These are phyloP conservation scores for Misgurnus anguillicaudatus DNA, from an alignment of 2,113 vertebrate species.

Conservation along the genomic window DNA sequence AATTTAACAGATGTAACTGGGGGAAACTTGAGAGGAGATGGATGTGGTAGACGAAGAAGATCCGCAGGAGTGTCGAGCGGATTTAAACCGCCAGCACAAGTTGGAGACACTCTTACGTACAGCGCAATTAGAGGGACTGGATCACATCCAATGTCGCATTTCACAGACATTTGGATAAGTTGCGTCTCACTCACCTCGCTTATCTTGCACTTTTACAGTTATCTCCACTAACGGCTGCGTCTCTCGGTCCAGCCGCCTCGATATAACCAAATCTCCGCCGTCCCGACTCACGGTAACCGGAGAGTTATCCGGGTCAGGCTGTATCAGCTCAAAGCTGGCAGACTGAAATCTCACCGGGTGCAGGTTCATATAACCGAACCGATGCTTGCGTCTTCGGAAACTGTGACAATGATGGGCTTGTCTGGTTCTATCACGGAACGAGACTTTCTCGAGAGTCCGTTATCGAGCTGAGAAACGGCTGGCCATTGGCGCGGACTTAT, in stretches of 20 bases:
- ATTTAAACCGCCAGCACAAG: neutral
- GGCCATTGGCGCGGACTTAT: slow-evolving; percentile 76
- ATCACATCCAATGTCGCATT: neutral
- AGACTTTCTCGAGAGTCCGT: slow-evolving; percentile 59
- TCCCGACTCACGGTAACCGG: slow-evolving; percentile 79
- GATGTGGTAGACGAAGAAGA: neutral
- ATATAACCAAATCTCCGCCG: slow-evolving; percentile 80
- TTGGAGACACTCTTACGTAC: slow-evolving; percentile 1
- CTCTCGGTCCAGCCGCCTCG: slow-evolving; percentile 80
- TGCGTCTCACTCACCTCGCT: slow-evolving; percentile 70
- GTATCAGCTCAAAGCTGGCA: slow-evolving; percentile 77
- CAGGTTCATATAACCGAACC: slow-evolving; percentile 79
- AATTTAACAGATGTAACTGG: slow-evolving; percentile 13
- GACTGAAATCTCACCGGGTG: slow-evolving; percentile 73
- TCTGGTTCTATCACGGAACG: slow-evolving; percentile 68
- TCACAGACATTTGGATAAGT: slow-evolving; percentile 2
- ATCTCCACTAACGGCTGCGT: slow-evolving; percentile 76
- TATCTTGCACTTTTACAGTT: slow-evolving; percentile 80
- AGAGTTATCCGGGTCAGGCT: slow-evolving; percentile 73
- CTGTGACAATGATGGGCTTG: slow-evolving; percentile 70
- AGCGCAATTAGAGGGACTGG: neutral
- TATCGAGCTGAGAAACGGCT: slow-evolving; percentile 25
- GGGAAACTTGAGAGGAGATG: neutral
- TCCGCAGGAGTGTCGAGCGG: neutral
- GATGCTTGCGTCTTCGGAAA: slow-evolving; percentile 81